Percentiles rank a stretch among this genome's conserved stretches.
phyloP scores from a whole-genome alignment of 2,888 invertebrate genomes.

The Macropis europaea region DNA sequence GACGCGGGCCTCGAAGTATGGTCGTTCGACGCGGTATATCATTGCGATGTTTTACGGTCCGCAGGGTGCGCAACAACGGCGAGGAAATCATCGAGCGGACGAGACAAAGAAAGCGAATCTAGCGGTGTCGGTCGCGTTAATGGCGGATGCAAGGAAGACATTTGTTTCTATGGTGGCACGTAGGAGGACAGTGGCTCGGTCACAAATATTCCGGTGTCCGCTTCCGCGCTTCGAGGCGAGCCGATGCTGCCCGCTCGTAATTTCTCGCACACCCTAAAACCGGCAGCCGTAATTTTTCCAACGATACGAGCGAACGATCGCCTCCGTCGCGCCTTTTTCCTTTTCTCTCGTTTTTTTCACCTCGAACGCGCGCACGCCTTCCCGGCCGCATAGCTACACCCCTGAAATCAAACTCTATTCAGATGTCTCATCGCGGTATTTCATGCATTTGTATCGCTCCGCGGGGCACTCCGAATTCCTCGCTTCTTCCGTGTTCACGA shows the following conservation, averaged over 20 bases:
- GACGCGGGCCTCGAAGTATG: neutral
- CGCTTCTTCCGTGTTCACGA: neutral
- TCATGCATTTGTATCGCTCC: constrained; percentile 22
- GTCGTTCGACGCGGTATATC: constrained; percentile 5
- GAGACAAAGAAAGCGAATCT: constrained; percentile 26
- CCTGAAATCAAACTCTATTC: constrained; percentile 37
- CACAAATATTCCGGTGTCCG: constrained; percentile 62
- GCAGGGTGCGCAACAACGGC: neutral
- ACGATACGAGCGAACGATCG: constrained; percentile 15
- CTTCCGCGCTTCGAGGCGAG: constrained; percentile 61
- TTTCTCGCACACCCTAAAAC: constrained; percentile 47
- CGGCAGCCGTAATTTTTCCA: constrained; percentile 45
- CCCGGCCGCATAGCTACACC: constrained; percentile 16
- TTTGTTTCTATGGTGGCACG: constrained; percentile 59
- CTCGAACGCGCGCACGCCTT: neutral
- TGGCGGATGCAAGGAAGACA: constrained; percentile 47
- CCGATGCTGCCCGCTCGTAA: constrained; percentile 45
- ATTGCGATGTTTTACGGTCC: constrained; percentile 17
- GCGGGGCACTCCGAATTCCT: constrained; percentile 15
- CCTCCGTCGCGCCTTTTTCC: constrained; percentile 14
- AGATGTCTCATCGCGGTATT: neutral
- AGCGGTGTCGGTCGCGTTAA: constrained; percentile 37
- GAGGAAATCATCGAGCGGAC: constrained; percentile 2
- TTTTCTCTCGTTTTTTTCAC: too few relatives aligned
- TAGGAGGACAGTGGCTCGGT: constrained; percentile 66